Percentiles rank a stretch among this genome's conserved stretches.
Evolutionary conservation across 2,797 vertebrate species (phyloP).

Genomic region (Pristis pectinata): DNA sequence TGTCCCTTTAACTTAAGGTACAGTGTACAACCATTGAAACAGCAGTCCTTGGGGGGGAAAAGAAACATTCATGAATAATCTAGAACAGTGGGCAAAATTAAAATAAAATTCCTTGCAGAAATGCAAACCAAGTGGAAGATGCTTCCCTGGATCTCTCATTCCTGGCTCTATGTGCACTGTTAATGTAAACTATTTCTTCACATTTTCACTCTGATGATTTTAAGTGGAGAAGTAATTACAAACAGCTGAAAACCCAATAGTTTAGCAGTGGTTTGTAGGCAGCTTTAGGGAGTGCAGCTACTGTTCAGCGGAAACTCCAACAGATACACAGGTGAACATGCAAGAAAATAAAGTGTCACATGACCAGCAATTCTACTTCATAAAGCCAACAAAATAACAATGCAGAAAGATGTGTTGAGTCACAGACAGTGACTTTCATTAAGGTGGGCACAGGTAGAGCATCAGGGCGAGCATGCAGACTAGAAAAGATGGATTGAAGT

Average conservation of each 20-base stretch:
- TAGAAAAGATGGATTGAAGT: constrained; percentile 51
- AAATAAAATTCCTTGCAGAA: background rate
- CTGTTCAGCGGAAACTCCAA: constrained; percentile 45
- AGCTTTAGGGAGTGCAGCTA: constrained; percentile 42
- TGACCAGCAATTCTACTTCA: background rate
- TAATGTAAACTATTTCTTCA: background rate
- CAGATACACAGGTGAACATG: constrained; percentile 20
- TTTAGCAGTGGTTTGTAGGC: constrained; percentile 5
- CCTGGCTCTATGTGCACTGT: background rate
- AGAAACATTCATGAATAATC: background rate
- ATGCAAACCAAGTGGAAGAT: no score
- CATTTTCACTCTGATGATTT: background rate
- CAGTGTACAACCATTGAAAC: background rate
- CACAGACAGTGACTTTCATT: constrained; percentile 36
- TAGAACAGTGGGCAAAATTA: no score
- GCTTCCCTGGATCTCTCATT: background rate
- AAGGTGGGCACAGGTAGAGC: constrained; percentile 58
- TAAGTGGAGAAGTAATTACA: background rate
- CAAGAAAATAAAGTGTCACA: constrained; percentile 33
- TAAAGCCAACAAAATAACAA: constrained; percentile 15
- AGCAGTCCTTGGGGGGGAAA: background rate
- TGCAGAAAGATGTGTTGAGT: constrained; percentile 5
- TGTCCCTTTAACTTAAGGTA: background rate
- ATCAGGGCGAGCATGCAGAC: constrained; percentile 74
- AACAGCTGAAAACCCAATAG: constrained; percentile 29